Conservation (phyloP, 2,113 vertebrate species). For the Ramphastos sulfuratus region DNA sequence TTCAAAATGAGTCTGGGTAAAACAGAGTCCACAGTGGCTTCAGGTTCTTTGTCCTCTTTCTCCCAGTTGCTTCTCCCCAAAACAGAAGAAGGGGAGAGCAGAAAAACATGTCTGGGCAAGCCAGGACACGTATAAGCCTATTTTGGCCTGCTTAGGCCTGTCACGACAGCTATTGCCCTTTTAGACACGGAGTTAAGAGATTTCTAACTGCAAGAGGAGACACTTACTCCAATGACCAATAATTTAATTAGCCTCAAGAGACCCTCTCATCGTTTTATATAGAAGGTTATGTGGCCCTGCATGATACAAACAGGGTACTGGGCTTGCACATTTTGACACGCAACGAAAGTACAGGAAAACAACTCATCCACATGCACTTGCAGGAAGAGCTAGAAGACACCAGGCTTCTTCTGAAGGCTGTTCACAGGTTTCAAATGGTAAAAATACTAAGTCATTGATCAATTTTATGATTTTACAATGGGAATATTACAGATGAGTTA, state of each 20-base stretch:
- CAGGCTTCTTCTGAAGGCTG: not conserved
- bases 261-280: not conserved
- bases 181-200: not conserved
- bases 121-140: too few species aligned
- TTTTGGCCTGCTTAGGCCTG: too few species aligned
- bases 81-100: too few species aligned
- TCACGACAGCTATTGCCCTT: not conserved
- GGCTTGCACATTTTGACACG: not conserved
- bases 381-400: not conserved
- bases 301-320: not conserved
- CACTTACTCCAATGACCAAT: conserved; percentile 5
- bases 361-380: not conserved
- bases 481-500: conserved; percentile 1
- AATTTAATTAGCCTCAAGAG: conserved; percentile 11
- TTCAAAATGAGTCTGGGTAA: too few species aligned
- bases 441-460: not conserved
- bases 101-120: too few species aligned
- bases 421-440: not conserved
- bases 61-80: too few species aligned
- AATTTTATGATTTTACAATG: not conserved
- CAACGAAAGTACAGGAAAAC: not conserved
- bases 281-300: not conserved
- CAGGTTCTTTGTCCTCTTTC: too few species aligned
- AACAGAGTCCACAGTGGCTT: too few species aligned
- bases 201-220: not conserved